phyloP scores from a whole-genome alignment of 2,113 vertebrate genomes.

The Pseudonaja textilis region DNA sequence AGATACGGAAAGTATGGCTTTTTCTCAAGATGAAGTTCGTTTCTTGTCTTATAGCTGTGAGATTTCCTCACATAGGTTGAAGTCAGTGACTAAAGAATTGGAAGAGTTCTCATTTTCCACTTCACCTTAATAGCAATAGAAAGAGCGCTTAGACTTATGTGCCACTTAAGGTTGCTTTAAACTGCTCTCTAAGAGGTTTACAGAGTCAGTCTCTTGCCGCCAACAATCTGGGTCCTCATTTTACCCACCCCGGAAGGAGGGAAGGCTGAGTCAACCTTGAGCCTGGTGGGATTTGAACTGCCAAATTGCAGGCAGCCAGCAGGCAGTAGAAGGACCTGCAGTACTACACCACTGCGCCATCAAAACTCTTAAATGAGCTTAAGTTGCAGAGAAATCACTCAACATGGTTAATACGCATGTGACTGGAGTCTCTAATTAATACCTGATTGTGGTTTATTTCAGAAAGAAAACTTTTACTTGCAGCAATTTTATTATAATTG shows the following conservation, averaged over 20 bases:
- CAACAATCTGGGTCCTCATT: too few relatives aligned
- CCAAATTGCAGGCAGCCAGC: too few relatives aligned
- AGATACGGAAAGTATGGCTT: neutral
- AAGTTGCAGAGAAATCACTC: neutral
- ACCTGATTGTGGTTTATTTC: neutral
- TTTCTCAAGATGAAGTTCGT: neutral
- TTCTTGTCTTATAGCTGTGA: neutral
- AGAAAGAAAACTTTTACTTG: slow-evolving; percentile 62
- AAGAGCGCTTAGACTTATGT: too few relatives aligned
- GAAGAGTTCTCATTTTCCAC: neutral
- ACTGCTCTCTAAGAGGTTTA: too few relatives aligned
- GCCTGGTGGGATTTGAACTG: too few relatives aligned
- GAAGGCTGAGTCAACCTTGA: too few relatives aligned
- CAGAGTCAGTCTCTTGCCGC: too few relatives aligned
- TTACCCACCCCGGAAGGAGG: too few relatives aligned
- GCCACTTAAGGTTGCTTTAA: too few relatives aligned
- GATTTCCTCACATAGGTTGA: neutral
- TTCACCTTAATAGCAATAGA: too few relatives aligned
- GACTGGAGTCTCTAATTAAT: neutral
- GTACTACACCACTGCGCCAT: too few relatives aligned
- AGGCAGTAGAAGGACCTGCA: too few relatives aligned
- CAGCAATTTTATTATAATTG: slow-evolving; percentile 20
- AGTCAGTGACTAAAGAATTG: neutral
- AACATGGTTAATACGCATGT: neutral
- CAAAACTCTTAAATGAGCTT: neutral